Evolutionary conservation across 2,797 vertebrate genomes (phyloP).

Genomic region (Lophius americanus): DNA sequence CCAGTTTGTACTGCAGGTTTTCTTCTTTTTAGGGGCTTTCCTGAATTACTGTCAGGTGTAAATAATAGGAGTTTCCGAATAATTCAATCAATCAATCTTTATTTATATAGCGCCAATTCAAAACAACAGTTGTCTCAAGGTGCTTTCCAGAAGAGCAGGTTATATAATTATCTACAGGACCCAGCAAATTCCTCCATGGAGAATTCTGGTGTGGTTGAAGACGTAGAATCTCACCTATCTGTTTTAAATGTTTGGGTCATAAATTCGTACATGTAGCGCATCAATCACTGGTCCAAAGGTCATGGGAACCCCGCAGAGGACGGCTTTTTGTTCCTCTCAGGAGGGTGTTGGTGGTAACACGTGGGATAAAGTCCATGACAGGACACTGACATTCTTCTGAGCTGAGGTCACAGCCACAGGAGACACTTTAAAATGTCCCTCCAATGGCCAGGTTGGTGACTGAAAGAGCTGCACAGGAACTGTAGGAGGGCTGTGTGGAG

Average conservation of each 20-base stretch:
- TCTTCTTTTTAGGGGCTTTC: not conserved
- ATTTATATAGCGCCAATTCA: no score
- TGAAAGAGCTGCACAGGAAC: slow-evolving; percentile 41
- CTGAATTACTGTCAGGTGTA: not conserved
- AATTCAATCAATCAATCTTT: no score
- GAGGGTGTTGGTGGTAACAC: slow-evolving; percentile 72
- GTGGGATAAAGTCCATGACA: slow-evolving; percentile 69
- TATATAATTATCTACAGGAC: no score
- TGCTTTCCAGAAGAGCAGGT: no score
- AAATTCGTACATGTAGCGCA: slow-evolving; percentile 36
- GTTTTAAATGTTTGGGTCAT: slow-evolving; percentile 26
- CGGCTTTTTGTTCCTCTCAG: slow-evolving; percentile 71
- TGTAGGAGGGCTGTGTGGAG: slow-evolving; percentile 58
- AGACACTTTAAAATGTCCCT: slow-evolving; percentile 70
- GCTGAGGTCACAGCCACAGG: slow-evolving; percentile 77
- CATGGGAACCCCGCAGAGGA: slow-evolving; percentile 48
- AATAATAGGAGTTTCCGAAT: not conserved
- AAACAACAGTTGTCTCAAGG: no score
- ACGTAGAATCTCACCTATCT: slow-evolving; percentile 20
- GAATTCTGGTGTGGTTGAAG: not conserved
- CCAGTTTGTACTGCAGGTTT: not conserved
- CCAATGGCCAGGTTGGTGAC: slow-evolving; percentile 41
- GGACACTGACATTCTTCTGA: slow-evolving; percentile 76
- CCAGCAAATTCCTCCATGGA: no score
- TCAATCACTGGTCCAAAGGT: slow-evolving; percentile 59